Evolutionary conservation across 2,888 invertebrate genomes (phyloP).

Genomic region (Neoaliturus tenellus): DNA sequence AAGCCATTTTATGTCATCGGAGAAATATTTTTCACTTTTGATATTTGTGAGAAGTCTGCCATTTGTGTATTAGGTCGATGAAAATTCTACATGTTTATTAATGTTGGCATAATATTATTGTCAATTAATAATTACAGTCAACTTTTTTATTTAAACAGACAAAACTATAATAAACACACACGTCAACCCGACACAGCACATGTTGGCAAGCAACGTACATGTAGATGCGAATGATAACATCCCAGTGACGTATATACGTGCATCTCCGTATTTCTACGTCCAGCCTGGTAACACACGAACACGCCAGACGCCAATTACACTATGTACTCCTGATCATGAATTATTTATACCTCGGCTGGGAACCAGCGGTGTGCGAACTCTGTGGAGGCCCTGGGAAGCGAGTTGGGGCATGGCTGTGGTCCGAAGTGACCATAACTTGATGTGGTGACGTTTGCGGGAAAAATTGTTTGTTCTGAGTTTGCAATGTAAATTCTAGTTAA

Average conservation of each 20-base stretch:
- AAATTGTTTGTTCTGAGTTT: neutral
- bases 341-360: conserved; percentile 9
- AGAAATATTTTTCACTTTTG: too few species aligned
- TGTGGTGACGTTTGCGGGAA: neutral
- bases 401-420: neutral
- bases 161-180: too few species aligned
- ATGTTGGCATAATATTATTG: too few species aligned
- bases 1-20: too few species aligned
- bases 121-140: too few species aligned
- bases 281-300: neutral
- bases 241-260: neutral
- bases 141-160: too few species aligned
- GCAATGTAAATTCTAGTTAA: too few species aligned
- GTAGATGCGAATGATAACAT: neutral
- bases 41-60: too few species aligned
- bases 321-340: neutral
- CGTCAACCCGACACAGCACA: neutral
- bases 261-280: neutral
- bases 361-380: neutral
- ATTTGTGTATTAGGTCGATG: too few species aligned
- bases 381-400: neutral
- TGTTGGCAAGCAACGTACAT: neutral
- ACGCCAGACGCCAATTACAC: neutral
- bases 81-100: too few species aligned
- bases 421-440: neutral